Evolutionary conservation across 2,113 vertebrate species (phyloP), one percentile per base, ranked within the genome.

Genomic region (Crypturellus undulatus): DNA sequence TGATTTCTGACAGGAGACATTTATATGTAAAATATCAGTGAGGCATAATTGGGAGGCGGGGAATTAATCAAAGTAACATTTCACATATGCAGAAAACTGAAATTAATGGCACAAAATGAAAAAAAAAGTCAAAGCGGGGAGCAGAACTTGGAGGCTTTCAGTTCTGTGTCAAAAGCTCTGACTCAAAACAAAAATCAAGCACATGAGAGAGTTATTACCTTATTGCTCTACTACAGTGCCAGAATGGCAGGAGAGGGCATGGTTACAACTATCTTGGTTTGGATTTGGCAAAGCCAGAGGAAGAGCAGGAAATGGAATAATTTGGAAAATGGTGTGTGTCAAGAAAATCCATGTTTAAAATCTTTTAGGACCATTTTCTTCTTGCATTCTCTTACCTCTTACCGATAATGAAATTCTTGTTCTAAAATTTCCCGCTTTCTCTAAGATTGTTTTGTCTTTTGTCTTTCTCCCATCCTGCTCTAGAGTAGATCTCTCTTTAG

Each of bases 251-350:
- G 43, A 59, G 82, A 72, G 32, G 38, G 58, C 10, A 72, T 14
- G 32, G 25, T 79, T 85, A 72, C 0, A 4, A 21, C 10, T 43
- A 32, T 24, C 85, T 75, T 90, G 7, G 38, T 82, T 92, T 58
- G 43, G 25, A 60, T 90, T 93, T 93, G 68, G 26, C 47, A 87
- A 8, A 7, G 78, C 60, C 47, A 38, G 45, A 79, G 25, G 28
- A 76, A 84, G 92, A 91, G 45, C 47, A 67, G 58, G 47, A 89
- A 95, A 95, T 2, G n/a, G 36, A 78, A n/a, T 58, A 62, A 79
- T 79, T 87, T 43, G 14, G 49, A 91, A 91, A 87, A 10, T 12
- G 18, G 28, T 81, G n/a, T 38, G 5, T 76, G 32, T 30, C 43
- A 34, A 65, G 59, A 92, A 94, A 95, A 60, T 12, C 15, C 6